Conservation (phyloP, 2,113 vertebrate species). For the Rhineura floridana region DNA sequence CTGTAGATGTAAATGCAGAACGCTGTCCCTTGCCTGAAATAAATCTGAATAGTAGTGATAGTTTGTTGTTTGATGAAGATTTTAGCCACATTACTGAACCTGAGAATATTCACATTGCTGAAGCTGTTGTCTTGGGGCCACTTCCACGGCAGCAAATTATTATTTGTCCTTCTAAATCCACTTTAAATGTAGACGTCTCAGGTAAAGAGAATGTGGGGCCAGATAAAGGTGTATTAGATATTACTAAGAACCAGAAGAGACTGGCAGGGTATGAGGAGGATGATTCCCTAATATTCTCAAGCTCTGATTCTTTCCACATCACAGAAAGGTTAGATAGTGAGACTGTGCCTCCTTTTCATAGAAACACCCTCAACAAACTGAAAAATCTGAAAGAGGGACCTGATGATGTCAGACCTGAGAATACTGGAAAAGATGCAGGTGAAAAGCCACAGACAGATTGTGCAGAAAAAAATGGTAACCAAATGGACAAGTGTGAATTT, state of each 20-base stretch:
- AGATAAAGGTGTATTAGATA: conserved; percentile 31
- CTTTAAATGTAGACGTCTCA: neutral
- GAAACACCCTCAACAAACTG: conserved; percentile 20
- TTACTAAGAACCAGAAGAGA: conserved; percentile 28
- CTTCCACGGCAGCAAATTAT: conserved; percentile 37
- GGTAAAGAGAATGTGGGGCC: conserved; percentile 24
- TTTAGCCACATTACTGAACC: conserved; percentile 76
- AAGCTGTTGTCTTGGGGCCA: conserved; percentile 56
- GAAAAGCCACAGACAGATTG: conserved; percentile 45
- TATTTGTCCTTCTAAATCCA: conserved; percentile 43
- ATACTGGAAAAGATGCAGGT: conserved; percentile 28
- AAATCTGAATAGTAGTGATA: conserved; percentile 86
- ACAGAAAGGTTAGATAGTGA: conserved; percentile 74
- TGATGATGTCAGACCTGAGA: conserved; percentile 20
- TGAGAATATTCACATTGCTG: conserved; percentile 63
- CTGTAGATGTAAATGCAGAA: conserved; percentile 42
- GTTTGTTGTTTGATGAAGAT: conserved; percentile 93
- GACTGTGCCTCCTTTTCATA: conserved; percentile 26
- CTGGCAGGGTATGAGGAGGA: conserved; percentile 24
- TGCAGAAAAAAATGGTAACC: conserved; percentile 36
- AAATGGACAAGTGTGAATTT: conserved; percentile 49
- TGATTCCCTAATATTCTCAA: conserved; percentile 83
- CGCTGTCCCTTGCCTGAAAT: conserved; percentile 63
- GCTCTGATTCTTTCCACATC: conserved; percentile 82
- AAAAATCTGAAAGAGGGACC: conserved; percentile 20